Evolutionary conservation across 2,797 vertebrate genomes (phyloP), one percentile per base, ranked within the genome.

Genomic region (Crax fasciolata): DNA sequence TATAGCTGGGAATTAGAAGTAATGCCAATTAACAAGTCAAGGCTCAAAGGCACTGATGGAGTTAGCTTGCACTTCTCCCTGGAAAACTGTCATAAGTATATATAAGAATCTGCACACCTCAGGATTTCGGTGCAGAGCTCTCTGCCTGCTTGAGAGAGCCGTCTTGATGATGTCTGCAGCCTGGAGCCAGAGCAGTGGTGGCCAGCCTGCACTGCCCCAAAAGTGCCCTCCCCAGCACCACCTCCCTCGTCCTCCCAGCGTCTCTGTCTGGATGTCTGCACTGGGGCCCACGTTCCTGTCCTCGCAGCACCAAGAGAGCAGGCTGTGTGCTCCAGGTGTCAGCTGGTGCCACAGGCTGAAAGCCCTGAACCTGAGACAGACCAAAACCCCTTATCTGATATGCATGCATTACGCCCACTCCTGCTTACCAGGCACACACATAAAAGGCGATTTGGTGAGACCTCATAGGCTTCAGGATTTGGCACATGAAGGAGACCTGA

Each of bases 21-120:
- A 98, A 98, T 98, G 97, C 97, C 98, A 98, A 98, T 98, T 98
- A 98, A 97, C 97, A 98, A 97, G 97, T 91, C 95, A 96, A 92
- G 96, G 97, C 97, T 98, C 98, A 97, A 96, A 98, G 97, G 97
- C 97, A 95, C 97, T 97, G 96, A 98, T 96, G 96, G 97, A 97
- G 97, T 97, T 97, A 96, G 94, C 95, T 93, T 95, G 74, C 85
- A 89, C 92, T 97, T 97, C 96, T 96, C 96, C 75, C 77, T 95
- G 79, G 84, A 97, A 98, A 96, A 96, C 92, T 61, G 16, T 92
- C 91, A 35, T 87, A 95, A 90, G 93, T 89, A 90, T 84, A 88
- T 67, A 93, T 93, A 96, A 95, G 95, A 95, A 90, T 59, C 72
- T 80, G 84, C 73, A 92, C 43, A 78, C 58, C 73, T 83, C 77